Base-by-base conservation (phyloP, 2,797 vertebrate species). In the Fundulus diaphanus region DNA sequence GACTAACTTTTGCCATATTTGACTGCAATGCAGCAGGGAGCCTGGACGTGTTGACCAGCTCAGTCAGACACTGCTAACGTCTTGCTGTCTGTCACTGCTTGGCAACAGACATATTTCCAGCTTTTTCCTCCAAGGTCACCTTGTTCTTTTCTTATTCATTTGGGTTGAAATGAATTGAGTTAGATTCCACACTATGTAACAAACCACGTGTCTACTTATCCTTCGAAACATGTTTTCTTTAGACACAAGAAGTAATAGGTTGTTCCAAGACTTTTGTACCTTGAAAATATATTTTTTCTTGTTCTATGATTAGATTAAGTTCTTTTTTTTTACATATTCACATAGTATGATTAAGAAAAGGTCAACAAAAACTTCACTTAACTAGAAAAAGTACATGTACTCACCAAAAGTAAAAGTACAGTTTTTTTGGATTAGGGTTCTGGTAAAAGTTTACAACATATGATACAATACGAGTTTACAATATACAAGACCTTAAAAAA, bases 21-120 rank as follows among this genome's bases (percentile, higher is more conserved):
- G 69, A 71, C 89, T 85, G 88, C 88, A 90, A 70, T 91, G 88
- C 89, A 82, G 88, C 15, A 73, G 72, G 70, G 82, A 74, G 69
- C 51, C 33, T 27, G 67, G 66, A 67, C 8, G 2, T 73, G 74
- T 85, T 76, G 46, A 66, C 68, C 76, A 57, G 81, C 33, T 37
- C 42, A 35, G 70, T 77, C 69, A 24, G 63, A 72, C 82, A 27
- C 74, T 20, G 46, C 74, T 82, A 82, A 82, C 69, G 33, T 83
- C 76, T 85, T 72, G 54, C 72, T 73, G 81, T 76, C 79, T 68
- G 78, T 87, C 82, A 76, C 70, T 78, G 77, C 86, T 81, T 85
- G 85, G 82, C 88, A 88, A 80, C 82, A 24, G 65, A 73, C 63
- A 33, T 72, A 3, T 75, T 72, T 57, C 27, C 74, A 82, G 76